A percentile compares a stretch with the other conserved stretches of the same genome.
Evolutionary conservation across 2,888 invertebrate genomes (phyloP).

Genomic region (Chorisops tibialis): DNA sequence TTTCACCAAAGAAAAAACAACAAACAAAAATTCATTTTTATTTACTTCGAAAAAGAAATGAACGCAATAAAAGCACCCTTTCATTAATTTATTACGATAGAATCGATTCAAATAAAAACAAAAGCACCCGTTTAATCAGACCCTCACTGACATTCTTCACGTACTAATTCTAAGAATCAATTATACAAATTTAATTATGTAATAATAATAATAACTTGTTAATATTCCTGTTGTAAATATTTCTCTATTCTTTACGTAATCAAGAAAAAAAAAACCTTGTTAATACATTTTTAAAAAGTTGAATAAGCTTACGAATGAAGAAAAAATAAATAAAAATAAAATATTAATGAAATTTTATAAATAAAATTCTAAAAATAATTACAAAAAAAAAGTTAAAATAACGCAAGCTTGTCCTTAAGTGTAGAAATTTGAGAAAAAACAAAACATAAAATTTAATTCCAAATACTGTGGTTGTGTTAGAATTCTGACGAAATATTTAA

Average conservation of each 20-base stretch:
- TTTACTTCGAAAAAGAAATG: not conserved
- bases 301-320: constrained; percentile 9
- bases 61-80: not conserved
- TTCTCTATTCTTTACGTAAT: constrained; percentile 11
- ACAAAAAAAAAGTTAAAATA: too few species aligned
- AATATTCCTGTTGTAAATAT: constrained; percentile 16
- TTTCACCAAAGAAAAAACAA: not conserved
- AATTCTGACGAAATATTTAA: too few species aligned
- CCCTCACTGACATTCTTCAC: constrained; percentile 32
- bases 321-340: too few species aligned
- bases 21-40: not conserved
- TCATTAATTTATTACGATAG: not conserved
- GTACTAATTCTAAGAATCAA: constrained; percentile 10
- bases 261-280: constrained; percentile 5
- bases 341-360: constrained; percentile 14
- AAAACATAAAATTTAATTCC: too few species aligned
- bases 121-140: constrained; percentile 17
- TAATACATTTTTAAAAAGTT: constrained; percentile 20
- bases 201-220: constrained; percentile 13
- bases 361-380: not conserved
- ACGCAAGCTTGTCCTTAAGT: too few species aligned
- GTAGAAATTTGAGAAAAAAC: too few species aligned
- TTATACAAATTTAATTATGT: not conserved
- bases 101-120: too few species aligned
- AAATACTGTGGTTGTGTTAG: too few species aligned